These are phyloP conservation scores for Agelas oroides DNA, from an alignment of 37 sponge, comb jelly and placozoan species.

Conservation along the genomic window DNA sequence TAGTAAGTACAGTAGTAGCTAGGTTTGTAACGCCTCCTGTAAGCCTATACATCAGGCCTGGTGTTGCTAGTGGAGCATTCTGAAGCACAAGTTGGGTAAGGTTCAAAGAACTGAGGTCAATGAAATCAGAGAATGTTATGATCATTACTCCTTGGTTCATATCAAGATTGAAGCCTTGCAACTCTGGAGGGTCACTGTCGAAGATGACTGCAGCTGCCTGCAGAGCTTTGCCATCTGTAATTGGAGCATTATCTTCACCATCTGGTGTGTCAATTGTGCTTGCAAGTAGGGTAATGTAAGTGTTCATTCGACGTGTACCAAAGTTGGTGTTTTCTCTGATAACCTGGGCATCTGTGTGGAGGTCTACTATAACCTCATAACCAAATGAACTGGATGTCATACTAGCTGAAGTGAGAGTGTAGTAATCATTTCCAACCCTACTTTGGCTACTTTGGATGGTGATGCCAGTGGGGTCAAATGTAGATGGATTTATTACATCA, in stretches of 20 bases:
- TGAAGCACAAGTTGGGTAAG: conserved; percentile 70
- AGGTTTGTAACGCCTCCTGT: conserved; percentile 38
- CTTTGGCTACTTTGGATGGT: conserved; percentile 70
- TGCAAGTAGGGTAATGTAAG: conserved; percentile 77
- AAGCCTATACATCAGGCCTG: conserved; percentile 66
- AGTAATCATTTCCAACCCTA: conserved; percentile 48
- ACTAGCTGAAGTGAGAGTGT: conserved; percentile 82
- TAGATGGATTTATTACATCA: conserved; percentile 81
- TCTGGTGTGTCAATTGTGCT: conserved; percentile 76
- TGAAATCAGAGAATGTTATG: conserved; percentile 80
- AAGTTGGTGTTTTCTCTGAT: conserved; percentile 67
- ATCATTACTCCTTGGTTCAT: conserved; percentile 66
- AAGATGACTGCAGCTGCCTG: conserved; percentile 61
- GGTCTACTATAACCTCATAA: conserved; percentile 53
- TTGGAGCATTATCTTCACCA: conserved; percentile 74
- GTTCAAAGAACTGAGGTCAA: conserved; percentile 48
- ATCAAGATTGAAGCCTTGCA: conserved; percentile 70
- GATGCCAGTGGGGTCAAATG: conserved; percentile 83
- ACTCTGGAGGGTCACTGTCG: conserved; percentile 58
- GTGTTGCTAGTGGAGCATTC: conserved; percentile 56
- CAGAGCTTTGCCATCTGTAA: conserved; percentile 88
- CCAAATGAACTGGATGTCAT: conserved; percentile 42
- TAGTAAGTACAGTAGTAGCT: conserved; percentile 26
- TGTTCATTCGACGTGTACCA: conserved; percentile 59
- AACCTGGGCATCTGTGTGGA: conserved; percentile 65